phyloP scores from a whole-genome alignment of 1,140 invertebrate species.

The Nephotettix cincticeps region DNA sequence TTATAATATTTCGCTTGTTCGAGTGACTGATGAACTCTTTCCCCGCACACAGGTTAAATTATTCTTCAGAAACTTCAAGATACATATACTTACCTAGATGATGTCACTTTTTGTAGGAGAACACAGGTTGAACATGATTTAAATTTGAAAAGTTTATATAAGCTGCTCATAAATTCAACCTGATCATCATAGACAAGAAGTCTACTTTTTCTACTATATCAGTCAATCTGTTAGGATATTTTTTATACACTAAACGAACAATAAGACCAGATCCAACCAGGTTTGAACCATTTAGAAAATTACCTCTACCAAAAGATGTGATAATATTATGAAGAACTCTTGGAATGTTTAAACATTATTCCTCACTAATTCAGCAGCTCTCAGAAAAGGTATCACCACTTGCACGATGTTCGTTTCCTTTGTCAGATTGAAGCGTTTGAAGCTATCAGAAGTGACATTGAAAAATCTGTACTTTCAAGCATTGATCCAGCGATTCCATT shows the following conservation, averaged over 20 bases:
- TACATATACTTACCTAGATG: slow-evolving; percentile 17
- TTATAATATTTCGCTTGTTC: too few species aligned
- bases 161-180: background rate
- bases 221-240: slow-evolving; percentile 1
- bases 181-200: background rate
- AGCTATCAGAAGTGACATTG: background rate
- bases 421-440: background rate
- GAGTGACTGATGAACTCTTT: too few species aligned
- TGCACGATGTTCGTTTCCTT: background rate
- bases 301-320: background rate
- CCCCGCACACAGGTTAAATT: too few species aligned
- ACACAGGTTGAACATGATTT: slow-evolving; percentile 23
- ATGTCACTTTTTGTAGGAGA: slow-evolving; percentile 31
- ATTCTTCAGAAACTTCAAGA: too few species aligned
- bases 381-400: background rate
- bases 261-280: background rate
- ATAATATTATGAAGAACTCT: too few species aligned
- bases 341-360: background rate
- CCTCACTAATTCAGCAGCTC: background rate
- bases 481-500: too few species aligned
- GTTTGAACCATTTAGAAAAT: too few species aligned
- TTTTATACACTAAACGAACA: background rate
- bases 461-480: too few species aligned
- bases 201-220: background rate
- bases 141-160: slow-evolving; percentile 16